phyloP scores from a whole-genome alignment of 2,113 vertebrate species.

The Nesoenas mayeri region DNA sequence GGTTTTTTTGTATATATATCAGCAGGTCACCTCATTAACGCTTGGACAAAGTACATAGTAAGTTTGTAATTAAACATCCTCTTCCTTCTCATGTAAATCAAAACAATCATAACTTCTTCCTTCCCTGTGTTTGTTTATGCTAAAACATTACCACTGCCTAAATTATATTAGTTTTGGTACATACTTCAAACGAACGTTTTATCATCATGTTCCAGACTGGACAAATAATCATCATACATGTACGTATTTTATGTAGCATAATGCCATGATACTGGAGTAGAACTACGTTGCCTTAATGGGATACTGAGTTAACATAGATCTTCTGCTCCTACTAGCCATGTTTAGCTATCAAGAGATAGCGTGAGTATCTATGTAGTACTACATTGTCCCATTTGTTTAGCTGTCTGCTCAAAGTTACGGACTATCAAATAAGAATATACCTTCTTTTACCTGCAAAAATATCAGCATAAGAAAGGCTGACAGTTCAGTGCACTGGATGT shows the following conservation, averaged over 20 bases:
- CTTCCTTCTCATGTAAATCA: conserved; percentile 53
- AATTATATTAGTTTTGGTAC: conserved; percentile 54
- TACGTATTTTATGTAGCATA: not conserved
- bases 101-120: conserved; percentile 46
- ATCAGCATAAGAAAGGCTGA: not conserved
- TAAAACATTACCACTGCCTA: conserved; percentile 8
- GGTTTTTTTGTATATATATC: conserved; percentile 47
- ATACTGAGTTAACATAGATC: not conserved
- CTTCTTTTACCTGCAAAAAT: not conserved
- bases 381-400: not conserved
- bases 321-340: not conserved
- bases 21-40: conserved; percentile 34
- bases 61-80: conserved; percentile 66
- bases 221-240: conserved; percentile 30
- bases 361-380: not conserved
- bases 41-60: conserved; percentile 69
- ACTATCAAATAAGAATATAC: not conserved
- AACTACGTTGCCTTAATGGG: not conserved
- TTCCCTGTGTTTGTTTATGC: conserved; percentile 52
- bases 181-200: conserved; percentile 64
- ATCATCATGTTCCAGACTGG: conserved; percentile 37
- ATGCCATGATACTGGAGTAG: not conserved
- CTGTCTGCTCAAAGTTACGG: not conserved
- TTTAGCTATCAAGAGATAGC: not conserved
- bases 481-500: not conserved